Evolutionary conservation across 1,140 invertebrate genomes (phyloP), one percentile per base, ranked within the genome.

Genomic region (Lordiphosa collinella): DNA sequence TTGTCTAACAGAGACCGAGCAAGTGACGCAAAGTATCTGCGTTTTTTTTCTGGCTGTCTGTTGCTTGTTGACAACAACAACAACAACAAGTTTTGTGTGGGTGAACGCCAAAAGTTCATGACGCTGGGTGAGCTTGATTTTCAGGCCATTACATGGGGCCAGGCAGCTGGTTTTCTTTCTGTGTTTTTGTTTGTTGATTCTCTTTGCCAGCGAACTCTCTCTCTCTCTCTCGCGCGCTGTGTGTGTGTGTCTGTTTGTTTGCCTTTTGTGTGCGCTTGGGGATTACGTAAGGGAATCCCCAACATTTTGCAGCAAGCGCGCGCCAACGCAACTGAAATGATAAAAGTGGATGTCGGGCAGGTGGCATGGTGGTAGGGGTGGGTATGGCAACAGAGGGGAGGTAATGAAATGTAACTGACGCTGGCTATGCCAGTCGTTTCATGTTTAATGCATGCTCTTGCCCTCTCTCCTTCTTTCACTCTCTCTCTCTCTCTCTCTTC

Each of bases 271-370:
- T 64, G 76, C 78, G 76, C 78, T 82, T 70, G 76, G 76, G 76
- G 76, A 84, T 82, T 82, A 82, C 76, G 76, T 82, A 82, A 82
- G 76, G 76, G 76, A 82, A 84, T 82, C 78, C 76, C 76, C 76
- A 82, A 69, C 76, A 82, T 82, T 80, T 66, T 84, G 67, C 76
- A 76, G 71, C 62, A 44, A 25, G 66, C 71, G 59, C 71, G 54
- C 76, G 50, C 50, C 76, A 57, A 34, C 71, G 65, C 75, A 66
- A 69, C 68, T 36, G 29, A 61, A 59, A 65, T 70, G 40, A 53
- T 72, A 64, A 47, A 31, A 46, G 37, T 25, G 37, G 46, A 29
- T 44, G 41, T 12, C 22, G 18, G 7, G 38, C 36, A 40, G 12
- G 49, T 25, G 31, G 25, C n/a, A n/a, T n/a, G n/a, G 14, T 9